A percentile compares a stretch with the other conserved stretches of the same genome.
phyloP scores from a whole-genome alignment of 2,888 invertebrate species.

The Atethmia centrago region DNA sequence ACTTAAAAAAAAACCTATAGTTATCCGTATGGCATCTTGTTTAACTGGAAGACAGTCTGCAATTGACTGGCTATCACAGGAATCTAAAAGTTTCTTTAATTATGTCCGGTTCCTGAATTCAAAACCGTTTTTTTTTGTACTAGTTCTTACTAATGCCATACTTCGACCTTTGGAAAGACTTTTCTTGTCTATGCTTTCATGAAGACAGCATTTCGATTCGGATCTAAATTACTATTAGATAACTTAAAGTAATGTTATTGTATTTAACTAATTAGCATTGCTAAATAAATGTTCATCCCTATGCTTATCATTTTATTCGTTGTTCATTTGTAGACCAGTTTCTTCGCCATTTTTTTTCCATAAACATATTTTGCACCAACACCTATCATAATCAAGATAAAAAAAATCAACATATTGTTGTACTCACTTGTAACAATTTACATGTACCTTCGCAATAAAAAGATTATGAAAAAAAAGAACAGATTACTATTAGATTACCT shows the following conservation, averaged over 20 bases:
- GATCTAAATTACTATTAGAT: background rate
- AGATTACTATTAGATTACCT: conserved; percentile 34
- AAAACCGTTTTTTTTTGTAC: background rate
- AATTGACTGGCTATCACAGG: background rate
- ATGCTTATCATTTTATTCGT: background rate
- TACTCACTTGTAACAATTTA: conserved; percentile 21
- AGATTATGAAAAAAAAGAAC: background rate
- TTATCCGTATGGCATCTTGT: background rate
- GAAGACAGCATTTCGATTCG: background rate
- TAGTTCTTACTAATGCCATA: conserved; percentile 9
- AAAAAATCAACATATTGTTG: conserved; percentile 27
- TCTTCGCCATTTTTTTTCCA: background rate
- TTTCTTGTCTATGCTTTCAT: background rate
- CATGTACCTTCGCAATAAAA: conserved; percentile 6
- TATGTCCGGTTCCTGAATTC: background rate
- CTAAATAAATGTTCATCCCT: background rate
- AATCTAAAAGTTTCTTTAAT: background rate
- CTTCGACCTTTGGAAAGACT: background rate
- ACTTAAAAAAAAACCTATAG: conserved; percentile 6
- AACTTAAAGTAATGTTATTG: background rate
- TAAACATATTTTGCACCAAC: conserved; percentile 12
- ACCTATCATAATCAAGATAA: conserved; percentile 29
- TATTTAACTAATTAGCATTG: background rate
- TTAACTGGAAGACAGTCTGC: background rate
- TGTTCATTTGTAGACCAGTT: conserved; percentile 20